These are phyloP conservation scores for Spheniscus humboldti DNA, from an alignment of 2,797 vertebrate species.

Conservation along the genomic window DNA sequence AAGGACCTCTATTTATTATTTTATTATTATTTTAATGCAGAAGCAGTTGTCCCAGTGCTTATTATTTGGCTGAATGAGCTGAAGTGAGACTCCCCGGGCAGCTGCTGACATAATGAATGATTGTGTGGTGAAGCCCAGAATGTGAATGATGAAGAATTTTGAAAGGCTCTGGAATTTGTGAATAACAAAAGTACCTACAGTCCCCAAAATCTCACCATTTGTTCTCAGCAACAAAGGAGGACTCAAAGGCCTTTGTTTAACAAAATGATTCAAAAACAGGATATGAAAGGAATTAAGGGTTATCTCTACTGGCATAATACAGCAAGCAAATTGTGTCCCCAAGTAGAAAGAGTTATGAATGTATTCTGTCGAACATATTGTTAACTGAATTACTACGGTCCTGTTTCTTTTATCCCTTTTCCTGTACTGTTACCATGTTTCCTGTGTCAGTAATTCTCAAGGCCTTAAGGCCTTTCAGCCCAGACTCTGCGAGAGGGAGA, in stretches of 20 bases:
- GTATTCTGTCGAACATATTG: slow-evolving; percentile 32
- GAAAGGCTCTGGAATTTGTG: slow-evolving; percentile 73
- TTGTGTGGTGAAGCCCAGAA: slow-evolving; percentile 69
- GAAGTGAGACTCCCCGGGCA: slow-evolving; percentile 69
- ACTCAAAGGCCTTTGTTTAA: slow-evolving; percentile 76
- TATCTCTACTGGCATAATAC: slow-evolving; percentile 65
- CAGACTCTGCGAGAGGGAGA: background rate
- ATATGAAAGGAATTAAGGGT: slow-evolving; percentile 70
- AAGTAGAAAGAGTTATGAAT: slow-evolving; percentile 60
- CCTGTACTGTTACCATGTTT: slow-evolving; percentile 22
- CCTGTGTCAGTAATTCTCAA: slow-evolving; percentile 45
- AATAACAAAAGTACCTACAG: slow-evolving; percentile 73
- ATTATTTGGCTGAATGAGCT: slow-evolving; percentile 75
- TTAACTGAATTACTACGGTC: slow-evolving; percentile 62
- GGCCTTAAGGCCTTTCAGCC: background rate
- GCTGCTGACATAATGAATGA: slow-evolving; percentile 79
- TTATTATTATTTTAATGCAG: slow-evolving; percentile 72
- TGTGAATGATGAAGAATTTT: slow-evolving; percentile 74
- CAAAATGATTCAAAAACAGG: slow-evolving; percentile 75
- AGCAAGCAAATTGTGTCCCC: slow-evolving; percentile 60
- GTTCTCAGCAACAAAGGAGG: slow-evolving; percentile 74
- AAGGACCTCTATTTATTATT: slow-evolving; percentile 24
- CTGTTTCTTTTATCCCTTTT: slow-evolving; percentile 54
- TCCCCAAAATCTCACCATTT: slow-evolving; percentile 75
- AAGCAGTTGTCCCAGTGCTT: slow-evolving; percentile 54